Evolutionary conservation across 37 sponge, comb jelly and placozoan genomes (phyloP), one percentile per base, ranked within the genome.

Genomic region (Tethya wilhelma): DNA sequence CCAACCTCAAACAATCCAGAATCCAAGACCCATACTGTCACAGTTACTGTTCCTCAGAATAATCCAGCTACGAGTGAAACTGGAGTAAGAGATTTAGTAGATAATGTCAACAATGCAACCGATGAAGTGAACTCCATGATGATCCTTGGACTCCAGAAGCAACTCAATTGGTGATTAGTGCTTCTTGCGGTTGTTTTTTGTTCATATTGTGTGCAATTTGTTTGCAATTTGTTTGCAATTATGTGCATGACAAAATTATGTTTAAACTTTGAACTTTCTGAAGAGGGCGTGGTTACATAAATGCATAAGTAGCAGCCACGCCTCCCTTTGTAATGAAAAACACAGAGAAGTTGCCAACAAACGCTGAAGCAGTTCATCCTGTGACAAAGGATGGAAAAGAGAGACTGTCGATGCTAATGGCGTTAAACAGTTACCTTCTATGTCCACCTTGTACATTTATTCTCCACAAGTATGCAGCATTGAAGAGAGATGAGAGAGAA

Each of bases 31-130:
- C 26, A 14, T 26, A 22, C 22, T 7, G 26, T 2, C 25, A 14
- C 6, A 1, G 9, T 49, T 12, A 19, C 49, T 25, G 29, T 1
- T 4, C 55, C 49, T 22, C 34, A 45, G 8, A 72, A 33, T 28
- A 17, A 8, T 30, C 38, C 67, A 32, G 67, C 29, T 36, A 30
- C 29, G 7, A 40, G 42, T 43, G 56, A 72, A 3, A 12, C 12
- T 2, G 73, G 49, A 49, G 59, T 75, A 41, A 26, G 37, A 42
- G 42, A 75, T 55, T 59, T 75, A 23, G 75, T 75, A 26, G 55
- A 75, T 31, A 75, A 75, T 58, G 75, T 75, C 59, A 75, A 59
- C 59, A 26, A 75, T 58, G 75, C 75, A n/a, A 75, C 75, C 6
- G 75, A 75, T 49, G 59, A 75, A 56, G 75, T 75, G 59, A 75